phyloP scores from a whole-genome alignment of 2,797 vertebrate genomes.

The Denticeps clupeoides region DNA sequence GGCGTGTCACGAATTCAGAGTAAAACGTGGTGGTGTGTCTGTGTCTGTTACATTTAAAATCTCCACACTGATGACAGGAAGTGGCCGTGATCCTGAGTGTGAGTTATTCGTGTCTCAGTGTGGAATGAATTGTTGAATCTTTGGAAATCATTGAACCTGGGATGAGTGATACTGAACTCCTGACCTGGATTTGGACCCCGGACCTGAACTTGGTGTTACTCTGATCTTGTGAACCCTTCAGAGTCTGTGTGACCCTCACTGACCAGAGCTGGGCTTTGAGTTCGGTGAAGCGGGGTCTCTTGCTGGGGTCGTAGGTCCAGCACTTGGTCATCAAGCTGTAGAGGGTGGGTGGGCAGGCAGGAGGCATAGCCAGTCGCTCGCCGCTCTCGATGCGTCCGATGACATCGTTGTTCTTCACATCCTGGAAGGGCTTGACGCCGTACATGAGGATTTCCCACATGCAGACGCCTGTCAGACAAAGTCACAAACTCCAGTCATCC shows the following conservation, averaged over 20 bases:
- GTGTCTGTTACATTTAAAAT: no score
- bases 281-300: conserved; percentile 90
- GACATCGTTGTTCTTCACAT: conserved; percentile 97
- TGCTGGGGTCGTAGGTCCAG: conserved; percentile 96
- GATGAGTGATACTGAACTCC: no score
- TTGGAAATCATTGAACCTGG: no score
- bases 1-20: no score
- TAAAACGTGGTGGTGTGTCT: no score
- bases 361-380: conserved; percentile 91
- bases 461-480: conserved; percentile 61
- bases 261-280: conserved; percentile 96
- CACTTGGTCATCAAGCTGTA: conserved; percentile 99
- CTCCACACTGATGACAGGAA: no score
- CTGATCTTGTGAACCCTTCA: no score
- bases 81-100: no score
- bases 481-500: background rate
- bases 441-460: conserved; percentile 98
- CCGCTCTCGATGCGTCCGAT: conserved; percentile 96
- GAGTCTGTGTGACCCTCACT: background rate
- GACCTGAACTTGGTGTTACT: no score
- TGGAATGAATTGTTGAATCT: no score
- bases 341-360: conserved; percentile 91
- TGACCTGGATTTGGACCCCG: no score
- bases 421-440: conserved; percentile 95
- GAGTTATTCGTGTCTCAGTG: no score